These are phyloP conservation scores for Chrysotoxum bicinctum DNA, from an alignment of 2,888 invertebrate species.

Conservation along the genomic window DNA sequence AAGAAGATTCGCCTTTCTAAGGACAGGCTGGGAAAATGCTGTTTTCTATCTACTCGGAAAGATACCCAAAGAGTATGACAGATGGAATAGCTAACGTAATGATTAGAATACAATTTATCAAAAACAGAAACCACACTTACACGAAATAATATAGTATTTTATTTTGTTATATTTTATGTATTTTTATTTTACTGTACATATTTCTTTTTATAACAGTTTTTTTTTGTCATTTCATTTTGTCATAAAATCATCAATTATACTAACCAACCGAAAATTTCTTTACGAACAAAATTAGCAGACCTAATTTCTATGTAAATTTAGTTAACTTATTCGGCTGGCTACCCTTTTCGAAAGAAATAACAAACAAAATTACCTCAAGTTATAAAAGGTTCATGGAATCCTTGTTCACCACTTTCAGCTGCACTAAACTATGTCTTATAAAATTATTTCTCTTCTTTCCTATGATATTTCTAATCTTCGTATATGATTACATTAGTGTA, in stretches of 20 bases:
- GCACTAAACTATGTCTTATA: slow-evolving; percentile 49
- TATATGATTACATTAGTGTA: background rate
- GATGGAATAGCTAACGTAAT: too few species aligned
- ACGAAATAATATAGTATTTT: too few species aligned
- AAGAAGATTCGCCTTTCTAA: too few species aligned
- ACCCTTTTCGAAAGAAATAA: slow-evolving; percentile 35
- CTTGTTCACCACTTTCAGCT: slow-evolving; percentile 62
- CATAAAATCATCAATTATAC: background rate
- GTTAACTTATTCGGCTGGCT: slow-evolving; percentile 33
- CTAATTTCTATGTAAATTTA: slow-evolving; percentile 17
- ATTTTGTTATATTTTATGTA: too few species aligned
- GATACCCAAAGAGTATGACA: too few species aligned
- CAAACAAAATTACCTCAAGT: slow-evolving; percentile 12
- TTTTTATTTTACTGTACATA: too few species aligned
- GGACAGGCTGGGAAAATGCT: too few species aligned
- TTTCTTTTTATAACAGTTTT: too few species aligned
- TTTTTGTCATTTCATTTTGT: too few species aligned
- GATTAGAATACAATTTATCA: too few species aligned
- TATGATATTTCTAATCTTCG: background rate
- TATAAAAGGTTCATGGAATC: slow-evolving; percentile 34
- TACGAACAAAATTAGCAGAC: background rate
- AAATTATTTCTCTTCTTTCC: slow-evolving; percentile 41
- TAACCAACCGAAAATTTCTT: slow-evolving; percentile 1
- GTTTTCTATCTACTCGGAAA: too few species aligned
- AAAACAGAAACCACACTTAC: too few species aligned